Percentiles rank a stretch among this genome's conserved stretches.
These are phyloP conservation scores for Phortica variegata DNA, from an alignment of 1,140 invertebrate genomes.

Conservation along the genomic window DNA sequence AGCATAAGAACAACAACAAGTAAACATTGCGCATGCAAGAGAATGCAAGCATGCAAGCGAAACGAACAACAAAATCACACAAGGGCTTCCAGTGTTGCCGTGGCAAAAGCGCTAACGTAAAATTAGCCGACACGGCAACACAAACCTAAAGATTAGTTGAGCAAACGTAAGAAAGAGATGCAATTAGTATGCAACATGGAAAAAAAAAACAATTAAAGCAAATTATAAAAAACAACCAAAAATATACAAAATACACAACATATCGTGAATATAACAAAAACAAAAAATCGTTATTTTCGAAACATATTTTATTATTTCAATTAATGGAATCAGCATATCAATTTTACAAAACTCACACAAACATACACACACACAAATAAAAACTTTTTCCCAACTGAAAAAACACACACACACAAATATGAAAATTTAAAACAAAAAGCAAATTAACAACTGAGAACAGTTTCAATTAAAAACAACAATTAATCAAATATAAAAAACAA, in stretches of 20 bases:
- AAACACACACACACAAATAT: background rate
- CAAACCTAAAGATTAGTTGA: constrained; percentile 32
- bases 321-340: constrained; percentile 56
- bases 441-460: constrained; percentile 5
- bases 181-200: constrained; percentile 17
- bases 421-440: too few species aligned
- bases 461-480: constrained; percentile 35
- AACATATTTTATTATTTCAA: too few species aligned
- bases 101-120: background rate
- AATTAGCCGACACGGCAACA: background rate
- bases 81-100: constrained; percentile 50
- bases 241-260: constrained; percentile 55
- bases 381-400: too few species aligned
- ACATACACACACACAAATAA: constrained; percentile 5
- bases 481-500: constrained; percentile 35
- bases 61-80: constrained; percentile 44
- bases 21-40: background rate
- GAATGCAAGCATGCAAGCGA: constrained; percentile 5
- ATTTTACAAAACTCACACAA: constrained; percentile 40
- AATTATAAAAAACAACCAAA: constrained; percentile 30
- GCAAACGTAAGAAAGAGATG: background rate
- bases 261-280: constrained; percentile 30
- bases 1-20: too few species aligned
- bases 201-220: constrained; percentile 4
- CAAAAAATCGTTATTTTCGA: background rate